phyloP scores from a whole-genome alignment of 2,113 vertebrate genomes.

The Odocoileus virginianus region DNA sequence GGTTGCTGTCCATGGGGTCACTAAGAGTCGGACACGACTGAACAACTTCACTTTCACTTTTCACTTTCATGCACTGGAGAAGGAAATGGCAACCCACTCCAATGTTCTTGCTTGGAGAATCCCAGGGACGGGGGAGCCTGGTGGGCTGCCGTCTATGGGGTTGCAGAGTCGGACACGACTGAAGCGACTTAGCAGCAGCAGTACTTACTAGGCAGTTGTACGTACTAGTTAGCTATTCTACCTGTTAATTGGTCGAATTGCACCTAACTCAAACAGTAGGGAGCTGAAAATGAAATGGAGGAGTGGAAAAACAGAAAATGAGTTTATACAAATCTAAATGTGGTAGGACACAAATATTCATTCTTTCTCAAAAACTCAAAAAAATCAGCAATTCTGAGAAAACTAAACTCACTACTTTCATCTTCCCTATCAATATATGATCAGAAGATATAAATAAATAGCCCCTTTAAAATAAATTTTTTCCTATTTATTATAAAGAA shows the following conservation, averaged over 20 bases:
- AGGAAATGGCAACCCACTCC: too few relatives aligned
- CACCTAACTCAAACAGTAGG: neutral
- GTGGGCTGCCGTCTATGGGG: too few relatives aligned
- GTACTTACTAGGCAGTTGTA: neutral
- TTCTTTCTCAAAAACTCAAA: neutral
- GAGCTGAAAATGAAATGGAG: neutral
- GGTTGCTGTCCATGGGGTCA: too few relatives aligned
- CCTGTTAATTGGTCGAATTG: neutral
- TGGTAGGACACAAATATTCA: neutral
- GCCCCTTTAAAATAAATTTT: neutral
- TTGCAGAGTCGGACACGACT: too few relatives aligned
- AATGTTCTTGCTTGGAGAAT: too few relatives aligned
- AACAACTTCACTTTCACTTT: too few relatives aligned
- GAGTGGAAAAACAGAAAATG: neutral
- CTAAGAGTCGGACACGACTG: too few relatives aligned
- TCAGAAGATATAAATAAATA: neutral
- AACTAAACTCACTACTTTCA: neutral
- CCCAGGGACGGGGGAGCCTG: too few relatives aligned
- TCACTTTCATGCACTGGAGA: too few relatives aligned
- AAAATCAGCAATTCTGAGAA: neutral
- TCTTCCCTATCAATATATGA: neutral
- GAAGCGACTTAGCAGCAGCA: too few relatives aligned
- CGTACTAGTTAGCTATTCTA: neutral
- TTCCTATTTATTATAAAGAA: neutral
- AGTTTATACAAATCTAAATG: neutral